Conservation (phyloP, 1,140 invertebrate genomes). For the Stenopsyche tienmushanensis region DNA sequence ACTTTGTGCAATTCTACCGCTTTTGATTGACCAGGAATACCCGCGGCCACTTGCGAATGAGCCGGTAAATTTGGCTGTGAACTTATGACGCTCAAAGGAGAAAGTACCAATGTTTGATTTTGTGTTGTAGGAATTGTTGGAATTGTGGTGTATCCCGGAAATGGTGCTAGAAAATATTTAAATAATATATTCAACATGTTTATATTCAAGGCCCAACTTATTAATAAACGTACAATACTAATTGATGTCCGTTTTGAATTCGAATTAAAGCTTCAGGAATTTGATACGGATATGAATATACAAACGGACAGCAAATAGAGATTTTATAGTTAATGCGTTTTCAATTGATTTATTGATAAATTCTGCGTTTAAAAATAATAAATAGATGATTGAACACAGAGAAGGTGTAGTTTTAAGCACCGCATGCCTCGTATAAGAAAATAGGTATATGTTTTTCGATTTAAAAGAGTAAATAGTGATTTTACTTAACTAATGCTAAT, state of each 20-base stretch:
- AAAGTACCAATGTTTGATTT: conserved; percentile 77
- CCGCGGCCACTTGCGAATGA: conserved; percentile 49
- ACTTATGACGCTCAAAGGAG: conserved; percentile 69
- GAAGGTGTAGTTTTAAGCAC: too few species aligned
- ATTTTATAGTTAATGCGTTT: too few species aligned
- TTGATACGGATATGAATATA: neutral
- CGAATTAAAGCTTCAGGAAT: too few species aligned
- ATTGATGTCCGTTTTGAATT: too few species aligned
- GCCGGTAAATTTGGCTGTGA: conserved; percentile 67
- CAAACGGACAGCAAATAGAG: neutral
- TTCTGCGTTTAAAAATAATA: too few species aligned
- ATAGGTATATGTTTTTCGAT: too few species aligned
- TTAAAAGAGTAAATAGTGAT: neutral
- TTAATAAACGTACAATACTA: too few species aligned
- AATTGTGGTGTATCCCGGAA: conserved; percentile 70
- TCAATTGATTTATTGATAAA: too few species aligned
- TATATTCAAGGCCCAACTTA: too few species aligned
- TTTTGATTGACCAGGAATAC: conserved; percentile 51
- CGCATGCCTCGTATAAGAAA: too few species aligned
- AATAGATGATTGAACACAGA: too few species aligned
- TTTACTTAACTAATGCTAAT: neutral
- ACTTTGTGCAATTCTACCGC: conserved; percentile 56
- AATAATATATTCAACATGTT: too few species aligned
- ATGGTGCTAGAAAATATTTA: conserved; percentile 51
- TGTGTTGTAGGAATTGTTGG: conserved; percentile 76